Base-by-base conservation (phyloP, 30 jellyfish, hydroid and myxozoan genomes). In the Mastigias papua region DNA sequence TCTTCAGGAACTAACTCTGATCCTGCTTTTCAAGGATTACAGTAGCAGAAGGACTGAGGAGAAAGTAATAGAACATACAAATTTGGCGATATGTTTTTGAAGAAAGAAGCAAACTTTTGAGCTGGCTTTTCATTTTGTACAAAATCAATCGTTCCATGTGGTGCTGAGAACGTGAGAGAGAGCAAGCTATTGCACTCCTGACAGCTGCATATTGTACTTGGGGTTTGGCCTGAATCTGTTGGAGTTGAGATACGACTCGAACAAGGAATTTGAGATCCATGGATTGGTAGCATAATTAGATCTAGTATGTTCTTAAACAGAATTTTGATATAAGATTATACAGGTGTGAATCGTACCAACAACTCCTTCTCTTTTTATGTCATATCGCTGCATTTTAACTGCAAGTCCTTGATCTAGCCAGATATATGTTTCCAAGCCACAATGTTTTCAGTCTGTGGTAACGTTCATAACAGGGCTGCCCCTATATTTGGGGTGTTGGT, bases 271-370 rank as follows among this genome's bases (percentile, higher is more conserved):
- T n/a, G n/a, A n/a, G n/a, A n/a, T n/a, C n/a, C n/a, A n/a, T n/a
- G n/a, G n/a, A n/a, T n/a, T n/a, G n/a, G n/a, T n/a, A n/a, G n/a
- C n/a, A n/a, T n/a, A n/a, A n/a, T n/a, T n/a, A n/a, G n/a, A 58
- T 58, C 10, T 28, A 11, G 26, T 58, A 58, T 58, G 70, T 58
- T 58, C 70, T 58, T 58, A 58, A 58, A 58, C 70, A 8, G 70
- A 58, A 58, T 58, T 58, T 58, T 58, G 70, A 58, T 58, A 58
- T 28, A 58, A 58, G 70, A 58, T 7, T 58, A 58, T 20, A 28
- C 70, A 58, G 21, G 70, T 28, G 70, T 58, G 70, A 58, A 58
- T n/a, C 21, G 26, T 16, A 3, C n/a, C n/a, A n/a, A n/a, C n/a
- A n/a, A n/a, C n/a, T n/a, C n/a, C n/a, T n/a, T n/a, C n/a, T n/a